phyloP scores from a whole-genome alignment of 2,888 invertebrate genomes.

The Opisthograptis luteolata region DNA sequence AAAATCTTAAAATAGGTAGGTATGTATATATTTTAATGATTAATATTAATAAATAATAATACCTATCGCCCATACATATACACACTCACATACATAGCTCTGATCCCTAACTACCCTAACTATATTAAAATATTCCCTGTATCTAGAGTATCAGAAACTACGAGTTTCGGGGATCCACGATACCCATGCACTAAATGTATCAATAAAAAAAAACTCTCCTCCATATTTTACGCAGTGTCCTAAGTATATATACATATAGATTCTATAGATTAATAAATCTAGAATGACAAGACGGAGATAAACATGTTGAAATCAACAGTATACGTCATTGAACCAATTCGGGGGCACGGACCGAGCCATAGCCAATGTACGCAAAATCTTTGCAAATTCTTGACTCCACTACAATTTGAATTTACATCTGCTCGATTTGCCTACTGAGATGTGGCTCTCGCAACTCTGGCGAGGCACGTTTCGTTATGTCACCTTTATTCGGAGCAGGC shows the following conservation, averaged over 20 bases:
- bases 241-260: neutral
- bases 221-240: neutral
- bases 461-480: slow-evolving; percentile 25
- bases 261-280: no score
- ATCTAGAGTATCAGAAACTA: no score
- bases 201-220: no score
- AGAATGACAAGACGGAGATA: slow-evolving; percentile 39
- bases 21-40: no score
- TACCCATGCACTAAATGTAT: no score
- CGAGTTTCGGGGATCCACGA: no score
- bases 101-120: no score
- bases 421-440: slow-evolving; percentile 16
- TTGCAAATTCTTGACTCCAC: slow-evolving; percentile 21
- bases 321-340: slow-evolving; percentile 60
- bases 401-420: slow-evolving; percentile 8
- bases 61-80: no score
- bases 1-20: no score
- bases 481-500: slow-evolving; percentile 23
- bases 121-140: no score
- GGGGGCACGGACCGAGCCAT: slow-evolving; percentile 45
- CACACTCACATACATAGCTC: no score
- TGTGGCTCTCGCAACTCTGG: slow-evolving; percentile 5
- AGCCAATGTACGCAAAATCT: slow-evolving; percentile 1
- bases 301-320: slow-evolving; percentile 45
- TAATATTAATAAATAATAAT: no score